Evolutionary conservation across 2,888 invertebrate species (phyloP).

Genomic region (Drosophila nr. medialis): DNA sequence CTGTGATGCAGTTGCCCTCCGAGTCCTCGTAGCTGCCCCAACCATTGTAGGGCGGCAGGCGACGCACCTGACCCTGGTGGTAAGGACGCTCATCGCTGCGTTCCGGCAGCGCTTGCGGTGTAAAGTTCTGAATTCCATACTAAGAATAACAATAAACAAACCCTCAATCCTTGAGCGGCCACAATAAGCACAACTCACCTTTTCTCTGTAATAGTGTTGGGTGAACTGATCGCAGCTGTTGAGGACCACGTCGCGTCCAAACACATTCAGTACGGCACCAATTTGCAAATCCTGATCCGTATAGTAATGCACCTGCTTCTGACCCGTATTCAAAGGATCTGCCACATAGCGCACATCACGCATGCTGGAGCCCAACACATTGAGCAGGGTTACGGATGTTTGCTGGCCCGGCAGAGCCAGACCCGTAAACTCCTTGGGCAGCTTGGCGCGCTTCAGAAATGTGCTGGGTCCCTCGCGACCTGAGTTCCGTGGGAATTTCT

Average conservation of each 20-base stretch:
- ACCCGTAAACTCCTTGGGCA: slow-evolving; percentile 88
- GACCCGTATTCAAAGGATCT: slow-evolving; percentile 87
- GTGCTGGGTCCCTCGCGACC: slow-evolving; percentile 90
- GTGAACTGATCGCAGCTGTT: slow-evolving; percentile 95
- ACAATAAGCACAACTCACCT: slow-evolving; percentile 74
- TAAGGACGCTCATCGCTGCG: slow-evolving; percentile 63
- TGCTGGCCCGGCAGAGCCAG: slow-evolving; percentile 85
- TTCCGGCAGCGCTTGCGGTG: slow-evolving; percentile 69
- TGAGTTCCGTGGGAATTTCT: slow-evolving; percentile 88
- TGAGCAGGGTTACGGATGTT: slow-evolving; percentile 86
- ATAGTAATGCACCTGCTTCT: slow-evolving; percentile 81
- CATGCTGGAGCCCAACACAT: slow-evolving; percentile 87
- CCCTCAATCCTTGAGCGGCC: not conserved
- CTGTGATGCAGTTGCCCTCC: slow-evolving; percentile 92
- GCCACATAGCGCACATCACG: slow-evolving; percentile 86
- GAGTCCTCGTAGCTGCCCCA: slow-evolving; percentile 96
- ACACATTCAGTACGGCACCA: slow-evolving; percentile 92
- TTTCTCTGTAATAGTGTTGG: slow-evolving; percentile 91
- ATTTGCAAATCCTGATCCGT: slow-evolving; percentile 89
- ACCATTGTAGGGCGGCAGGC: slow-evolving; percentile 95
- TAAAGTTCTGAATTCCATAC: slow-evolving; percentile 84
- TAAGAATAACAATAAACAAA: slow-evolving; percentile 22
- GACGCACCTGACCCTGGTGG: slow-evolving; percentile 52
- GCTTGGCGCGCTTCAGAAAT: slow-evolving; percentile 90
- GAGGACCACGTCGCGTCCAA: slow-evolving; percentile 91